phyloP scores from a whole-genome alignment of 2,113 vertebrate species.

The Poicephalus meyeri region DNA sequence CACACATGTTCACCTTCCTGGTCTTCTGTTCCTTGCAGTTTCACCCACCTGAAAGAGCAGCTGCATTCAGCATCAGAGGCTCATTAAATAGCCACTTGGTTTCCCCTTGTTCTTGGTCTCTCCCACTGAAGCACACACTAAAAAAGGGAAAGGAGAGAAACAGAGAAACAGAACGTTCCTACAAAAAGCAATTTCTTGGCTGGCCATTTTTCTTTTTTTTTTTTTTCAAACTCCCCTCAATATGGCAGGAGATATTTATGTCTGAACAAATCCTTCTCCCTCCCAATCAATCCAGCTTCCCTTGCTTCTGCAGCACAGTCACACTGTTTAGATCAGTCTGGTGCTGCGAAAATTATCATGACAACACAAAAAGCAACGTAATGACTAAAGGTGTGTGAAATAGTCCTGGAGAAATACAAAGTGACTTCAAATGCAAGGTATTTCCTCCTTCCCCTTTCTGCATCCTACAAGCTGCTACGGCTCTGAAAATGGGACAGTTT shows the following conservation, averaged over 20 bases:
- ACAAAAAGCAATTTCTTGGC: slow-evolving; percentile 66
- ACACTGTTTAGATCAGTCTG: slow-evolving; percentile 29
- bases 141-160: background rate
- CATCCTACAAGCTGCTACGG: slow-evolving; percentile 59
- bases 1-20: background rate
- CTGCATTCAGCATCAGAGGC: background rate
- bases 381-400: slow-evolving; percentile 60
- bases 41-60: background rate
- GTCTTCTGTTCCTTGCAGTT: background rate
- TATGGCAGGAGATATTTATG: slow-evolving; percentile 70
- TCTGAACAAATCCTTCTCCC: slow-evolving; percentile 62
- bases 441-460: slow-evolving; percentile 53
- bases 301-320: slow-evolving; percentile 20
- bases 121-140: background rate
- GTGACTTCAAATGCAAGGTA: slow-evolving; percentile 55
- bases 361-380: slow-evolving; percentile 26
- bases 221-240: slow-evolving; percentile 50
- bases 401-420: slow-evolving; percentile 16
- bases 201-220: slow-evolving; percentile 46
- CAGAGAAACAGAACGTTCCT: slow-evolving; percentile 50
- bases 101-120: background rate
- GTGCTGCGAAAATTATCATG: slow-evolving; percentile 60
- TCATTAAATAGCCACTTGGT: background rate
- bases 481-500: slow-evolving; percentile 69
- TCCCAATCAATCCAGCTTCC: slow-evolving; percentile 44